Evolutionary conservation across 2,113 vertebrate species (phyloP).

Genomic region (Cisticola juncidis): DNA sequence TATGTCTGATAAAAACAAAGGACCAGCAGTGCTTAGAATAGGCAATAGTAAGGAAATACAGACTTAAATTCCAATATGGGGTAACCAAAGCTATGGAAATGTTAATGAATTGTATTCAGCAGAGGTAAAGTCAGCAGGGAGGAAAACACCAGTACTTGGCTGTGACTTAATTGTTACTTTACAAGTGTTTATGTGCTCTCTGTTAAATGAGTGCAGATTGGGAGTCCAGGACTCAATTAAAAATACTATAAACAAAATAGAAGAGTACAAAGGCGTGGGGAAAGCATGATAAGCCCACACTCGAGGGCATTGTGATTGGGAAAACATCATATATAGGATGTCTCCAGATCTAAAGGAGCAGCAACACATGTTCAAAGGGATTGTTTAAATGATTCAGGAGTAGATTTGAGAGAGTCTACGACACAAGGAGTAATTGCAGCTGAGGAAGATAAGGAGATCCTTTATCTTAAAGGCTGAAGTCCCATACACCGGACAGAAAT

Average conservation of each 20-base stretch:
- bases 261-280: not conserved
- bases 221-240: constrained; percentile 62
- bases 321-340: not conserved
- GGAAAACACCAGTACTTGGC: constrained; percentile 52
- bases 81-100: constrained; percentile 49
- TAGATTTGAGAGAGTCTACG: not conserved
- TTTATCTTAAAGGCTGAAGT: not conserved
- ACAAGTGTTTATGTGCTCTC: constrained; percentile 41
- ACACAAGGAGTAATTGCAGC: not conserved
- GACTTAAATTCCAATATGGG: not conserved
- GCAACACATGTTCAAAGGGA: not conserved
- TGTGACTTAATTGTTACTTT: constrained; percentile 62
- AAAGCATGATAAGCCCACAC: not conserved
- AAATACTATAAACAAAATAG: constrained; percentile 44
- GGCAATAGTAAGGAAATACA: not conserved
- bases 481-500: not conserved
- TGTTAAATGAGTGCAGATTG: constrained; percentile 47
- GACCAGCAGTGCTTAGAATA: not conserved
- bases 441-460: not conserved
- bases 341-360: not conserved
- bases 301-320: not conserved
- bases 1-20: not conserved
- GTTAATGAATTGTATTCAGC: constrained; percentile 41
- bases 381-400: not conserved
- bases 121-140: constrained; percentile 50